phyloP scores from a whole-genome alignment of 2,113 vertebrate species.

The Mormyrus lacerda region DNA sequence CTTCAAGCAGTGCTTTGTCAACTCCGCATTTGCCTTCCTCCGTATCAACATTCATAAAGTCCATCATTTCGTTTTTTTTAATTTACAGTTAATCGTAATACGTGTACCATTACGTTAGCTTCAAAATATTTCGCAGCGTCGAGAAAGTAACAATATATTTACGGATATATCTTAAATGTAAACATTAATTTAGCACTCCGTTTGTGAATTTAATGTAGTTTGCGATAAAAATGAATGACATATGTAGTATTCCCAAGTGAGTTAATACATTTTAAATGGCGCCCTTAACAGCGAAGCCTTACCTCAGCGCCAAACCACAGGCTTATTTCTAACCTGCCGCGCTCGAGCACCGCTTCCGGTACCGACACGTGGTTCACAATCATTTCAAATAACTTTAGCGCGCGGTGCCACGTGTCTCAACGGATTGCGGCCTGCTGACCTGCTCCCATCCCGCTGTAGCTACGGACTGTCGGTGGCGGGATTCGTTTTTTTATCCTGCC shows the following conservation, averaged over 20 bases:
- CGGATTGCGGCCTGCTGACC: slow-evolving; percentile 32
- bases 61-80: neutral
- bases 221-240: neutral
- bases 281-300: neutral
- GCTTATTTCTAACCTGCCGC: neutral
- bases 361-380: slow-evolving; percentile 27
- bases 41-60: neutral
- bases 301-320: neutral
- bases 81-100: neutral
- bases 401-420: slow-evolving; percentile 58
- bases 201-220: neutral
- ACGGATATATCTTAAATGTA: neutral
- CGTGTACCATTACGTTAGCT: neutral
- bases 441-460: slow-evolving; percentile 38
- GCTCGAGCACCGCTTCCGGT: neutral
- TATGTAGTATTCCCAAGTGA: neutral
- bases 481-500: slow-evolving; percentile 38
- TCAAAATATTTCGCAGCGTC: neutral
- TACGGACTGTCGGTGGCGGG: slow-evolving; percentile 42
- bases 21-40: neutral
- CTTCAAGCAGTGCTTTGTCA: neutral
- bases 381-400: slow-evolving; percentile 56
- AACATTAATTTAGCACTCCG: neutral
- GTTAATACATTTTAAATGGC: neutral
- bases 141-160: neutral